These are phyloP conservation scores for Eupithecia insigniata DNA, from an alignment of 2,888 invertebrate species.

Conservation along the genomic window DNA sequence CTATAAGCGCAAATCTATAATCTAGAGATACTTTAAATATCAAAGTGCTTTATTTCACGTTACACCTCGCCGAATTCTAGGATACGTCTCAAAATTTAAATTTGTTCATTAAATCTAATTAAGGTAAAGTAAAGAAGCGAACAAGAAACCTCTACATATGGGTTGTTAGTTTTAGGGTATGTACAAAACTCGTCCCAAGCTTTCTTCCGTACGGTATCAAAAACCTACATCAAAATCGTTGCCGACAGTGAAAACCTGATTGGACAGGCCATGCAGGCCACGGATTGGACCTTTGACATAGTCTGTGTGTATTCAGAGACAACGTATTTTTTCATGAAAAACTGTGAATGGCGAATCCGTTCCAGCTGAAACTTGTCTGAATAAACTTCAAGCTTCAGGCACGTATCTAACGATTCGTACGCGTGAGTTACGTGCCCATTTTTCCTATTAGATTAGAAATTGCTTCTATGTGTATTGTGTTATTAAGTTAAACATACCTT, in stretches of 20 bases:
- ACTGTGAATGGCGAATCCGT: background rate
- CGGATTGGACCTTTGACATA: background rate
- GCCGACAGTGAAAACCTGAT: background rate
- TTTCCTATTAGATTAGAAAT: background rate
- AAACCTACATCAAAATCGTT: background rate
- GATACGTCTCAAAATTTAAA: too few species aligned
- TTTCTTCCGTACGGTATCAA: background rate
- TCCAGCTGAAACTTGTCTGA: slow-evolving; percentile 1
- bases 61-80: too few species aligned
- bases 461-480: background rate
- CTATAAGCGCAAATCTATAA: too few species aligned
- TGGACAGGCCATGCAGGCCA: background rate
- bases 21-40: too few species aligned
- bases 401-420: background rate
- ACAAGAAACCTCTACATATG: too few species aligned
- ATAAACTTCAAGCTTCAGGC: background rate
- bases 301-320: background rate
- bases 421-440: too few species aligned
- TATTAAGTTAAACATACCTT: too few species aligned
- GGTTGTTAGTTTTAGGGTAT: too few species aligned
- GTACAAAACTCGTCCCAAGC: too few species aligned
- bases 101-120: too few species aligned
- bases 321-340: slow-evolving; percentile 6
- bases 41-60: too few species aligned
- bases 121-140: too few species aligned